Evolutionary conservation across 2,797 vertebrate species (phyloP).

Genomic region (Gadopsis bispinosus): DNA sequence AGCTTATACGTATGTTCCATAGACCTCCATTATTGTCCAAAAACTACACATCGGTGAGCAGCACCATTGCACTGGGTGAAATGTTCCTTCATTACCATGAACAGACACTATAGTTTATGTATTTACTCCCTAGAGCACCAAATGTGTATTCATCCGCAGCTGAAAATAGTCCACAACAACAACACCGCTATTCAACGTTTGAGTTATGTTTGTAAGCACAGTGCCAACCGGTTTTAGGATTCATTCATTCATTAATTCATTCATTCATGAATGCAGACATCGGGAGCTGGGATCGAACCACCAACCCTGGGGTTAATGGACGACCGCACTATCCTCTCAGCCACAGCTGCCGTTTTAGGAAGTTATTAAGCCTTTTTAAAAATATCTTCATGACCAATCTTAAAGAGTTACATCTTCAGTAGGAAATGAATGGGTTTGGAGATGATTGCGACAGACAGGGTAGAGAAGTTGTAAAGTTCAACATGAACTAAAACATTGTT

Average conservation of each 20-base stretch:
- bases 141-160: neutral
- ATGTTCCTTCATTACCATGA: no score
- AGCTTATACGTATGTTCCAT: neutral
- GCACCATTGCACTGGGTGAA: no score
- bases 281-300: no score
- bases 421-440: neutral
- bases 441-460: neutral
- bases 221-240: neutral
- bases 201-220: no score
- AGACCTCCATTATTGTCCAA: constrained; percentile 5
- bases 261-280: no score
- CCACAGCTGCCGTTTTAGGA: neutral
- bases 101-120: no score
- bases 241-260: no score
- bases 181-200: neutral
- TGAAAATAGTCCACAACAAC: neutral
- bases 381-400: neutral
- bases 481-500: neutral
- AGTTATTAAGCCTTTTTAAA: neutral
- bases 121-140: neutral
- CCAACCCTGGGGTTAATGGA: no score
- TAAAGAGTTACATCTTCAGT: neutral
- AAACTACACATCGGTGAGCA: neutral
- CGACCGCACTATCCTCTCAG: no score
- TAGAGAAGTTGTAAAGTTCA: neutral